Conservation (phyloP, 2,888 invertebrate genomes). For the Acleris sparsana region DNA sequence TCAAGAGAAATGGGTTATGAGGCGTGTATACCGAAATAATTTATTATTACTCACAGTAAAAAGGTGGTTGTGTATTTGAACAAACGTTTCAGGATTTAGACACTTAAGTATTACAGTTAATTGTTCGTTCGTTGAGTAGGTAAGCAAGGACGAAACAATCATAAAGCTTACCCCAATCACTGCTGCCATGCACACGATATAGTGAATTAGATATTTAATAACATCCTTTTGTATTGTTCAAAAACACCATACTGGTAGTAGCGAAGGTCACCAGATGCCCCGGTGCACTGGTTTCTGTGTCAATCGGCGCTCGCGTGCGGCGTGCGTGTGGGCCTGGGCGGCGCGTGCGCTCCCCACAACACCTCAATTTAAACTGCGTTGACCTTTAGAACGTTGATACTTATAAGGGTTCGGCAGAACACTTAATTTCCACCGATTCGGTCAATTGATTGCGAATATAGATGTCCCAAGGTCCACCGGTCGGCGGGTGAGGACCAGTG, state of each 20-base stretch:
- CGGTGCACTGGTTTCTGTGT: slow-evolving; percentile 20
- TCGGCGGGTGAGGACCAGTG: background rate
- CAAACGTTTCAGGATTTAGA: background rate
- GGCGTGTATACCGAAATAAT: no score
- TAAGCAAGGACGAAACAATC: slow-evolving; percentile 1
- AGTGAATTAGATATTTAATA: slow-evolving; percentile 5
- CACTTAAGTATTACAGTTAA: background rate
- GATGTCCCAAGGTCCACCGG: slow-evolving; percentile 28
- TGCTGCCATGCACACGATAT: background rate
- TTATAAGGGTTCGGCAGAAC: slow-evolving; percentile 36
- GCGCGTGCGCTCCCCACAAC: slow-evolving; percentile 50
- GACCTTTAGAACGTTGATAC: slow-evolving; percentile 46
- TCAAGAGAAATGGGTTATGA: no score
- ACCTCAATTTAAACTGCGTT: slow-evolving; percentile 58
- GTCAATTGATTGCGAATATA: slow-evolving; percentile 29
- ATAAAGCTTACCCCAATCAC: slow-evolving; percentile 18
- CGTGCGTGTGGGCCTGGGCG: slow-evolving; percentile 46
- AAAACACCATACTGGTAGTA: slow-evolving; percentile 13
- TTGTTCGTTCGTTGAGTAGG: background rate
- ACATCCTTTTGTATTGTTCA: slow-evolving; percentile 13
- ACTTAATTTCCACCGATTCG: slow-evolving; percentile 32
- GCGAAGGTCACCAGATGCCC: slow-evolving; percentile 3
- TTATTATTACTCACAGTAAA: no score
- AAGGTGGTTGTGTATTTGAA: background rate
- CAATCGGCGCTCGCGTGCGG: slow-evolving; percentile 50